These are phyloP conservation scores for Bombus impatiens DNA, from an alignment of 1,140 invertebrate species.

Conservation along the genomic window DNA sequence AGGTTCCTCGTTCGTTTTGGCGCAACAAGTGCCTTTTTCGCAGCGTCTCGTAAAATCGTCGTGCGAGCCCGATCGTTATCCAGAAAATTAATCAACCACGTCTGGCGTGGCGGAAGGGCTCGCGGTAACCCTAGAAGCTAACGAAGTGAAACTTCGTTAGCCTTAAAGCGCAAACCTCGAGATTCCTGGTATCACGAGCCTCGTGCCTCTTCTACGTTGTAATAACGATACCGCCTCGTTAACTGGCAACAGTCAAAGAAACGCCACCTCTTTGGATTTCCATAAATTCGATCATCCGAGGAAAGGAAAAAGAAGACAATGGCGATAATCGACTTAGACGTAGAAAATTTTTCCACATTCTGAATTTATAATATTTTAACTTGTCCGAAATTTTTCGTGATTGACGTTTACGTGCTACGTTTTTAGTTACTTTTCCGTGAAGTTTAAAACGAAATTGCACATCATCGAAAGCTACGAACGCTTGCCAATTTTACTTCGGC, in stretches of 20 bases:
- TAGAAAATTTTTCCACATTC: too few relatives aligned
- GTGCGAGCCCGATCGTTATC: constrained; percentile 56
- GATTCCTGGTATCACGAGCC: constrained; percentile 25
- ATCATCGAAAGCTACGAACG: too few relatives aligned
- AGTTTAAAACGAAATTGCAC: too few relatives aligned
- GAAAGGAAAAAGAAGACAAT: neutral
- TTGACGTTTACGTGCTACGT: too few relatives aligned
- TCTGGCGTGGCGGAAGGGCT: constrained; percentile 50
- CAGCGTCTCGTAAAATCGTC: constrained; percentile 40
- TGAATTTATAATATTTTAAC: too few relatives aligned
- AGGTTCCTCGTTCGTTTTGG: neutral
- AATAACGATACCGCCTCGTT: constrained; percentile 33
- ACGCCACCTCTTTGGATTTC: neutral
- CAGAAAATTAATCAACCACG: constrained; percentile 63
- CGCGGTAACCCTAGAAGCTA: constrained; percentile 61
- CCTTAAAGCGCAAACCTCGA: constrained; percentile 62
- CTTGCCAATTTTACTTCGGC: neutral
- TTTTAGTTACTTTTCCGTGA: too few relatives aligned
- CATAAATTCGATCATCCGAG: neutral
- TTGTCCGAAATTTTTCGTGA: too few relatives aligned
- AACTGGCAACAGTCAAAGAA: neutral
- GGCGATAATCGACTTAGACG: neutral
- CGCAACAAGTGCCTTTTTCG: constrained; percentile 66
- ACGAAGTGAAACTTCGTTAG: constrained; percentile 72
- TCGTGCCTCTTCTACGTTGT: neutral